Base-by-base conservation (phyloP, 2,888 invertebrate genomes). In the Chymomyza amoena region DNA sequence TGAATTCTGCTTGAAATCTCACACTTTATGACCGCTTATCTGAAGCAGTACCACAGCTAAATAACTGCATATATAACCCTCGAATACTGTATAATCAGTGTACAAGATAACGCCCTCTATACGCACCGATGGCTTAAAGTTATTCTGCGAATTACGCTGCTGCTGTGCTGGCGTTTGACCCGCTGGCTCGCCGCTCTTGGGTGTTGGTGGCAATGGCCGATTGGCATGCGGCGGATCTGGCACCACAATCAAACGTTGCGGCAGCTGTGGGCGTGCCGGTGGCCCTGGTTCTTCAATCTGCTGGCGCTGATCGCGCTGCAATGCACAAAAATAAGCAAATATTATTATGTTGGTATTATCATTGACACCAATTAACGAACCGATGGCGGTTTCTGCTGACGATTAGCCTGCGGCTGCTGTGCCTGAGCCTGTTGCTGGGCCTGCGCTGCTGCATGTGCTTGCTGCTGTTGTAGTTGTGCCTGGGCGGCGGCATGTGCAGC, bases 171-270 rank as follows among this genome's bases (percentile, higher is more conserved):
- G 88, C 81, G 90, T 89, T 79, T 90, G 90, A 91, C 93, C 90
- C 69, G 82, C 79, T 16, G 85, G 76, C 71, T 84, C 54, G 25
- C 15, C 82, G 63, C 87, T 81, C 80, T 90, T 90, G 61, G 93
- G 93, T 87, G 87, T 91, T 79, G 92, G 90, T 84, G 84, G 91
- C 89, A 89, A 89, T 84, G 86, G 92, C 84, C 83, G 94, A 93
- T 75, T 94, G 93, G 81, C 94, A 78, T 91, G 91, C 90, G 95
- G 96, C 81, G 97, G 96, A 92, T 97, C 97, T 88, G 97, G 97
- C 90, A 97, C 97, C 90, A 97, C 96, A 89, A 97, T 97, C 91
- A 97, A 94, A 93, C 97, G 95, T 92, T 97, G 97, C 88, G 97
- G 97, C 92, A 97, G 95, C 79, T 97, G 96, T 72, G 97, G 97